phyloP scores from a whole-genome alignment of 2,797 vertebrate species.

The Cuniculus paca region DNA sequence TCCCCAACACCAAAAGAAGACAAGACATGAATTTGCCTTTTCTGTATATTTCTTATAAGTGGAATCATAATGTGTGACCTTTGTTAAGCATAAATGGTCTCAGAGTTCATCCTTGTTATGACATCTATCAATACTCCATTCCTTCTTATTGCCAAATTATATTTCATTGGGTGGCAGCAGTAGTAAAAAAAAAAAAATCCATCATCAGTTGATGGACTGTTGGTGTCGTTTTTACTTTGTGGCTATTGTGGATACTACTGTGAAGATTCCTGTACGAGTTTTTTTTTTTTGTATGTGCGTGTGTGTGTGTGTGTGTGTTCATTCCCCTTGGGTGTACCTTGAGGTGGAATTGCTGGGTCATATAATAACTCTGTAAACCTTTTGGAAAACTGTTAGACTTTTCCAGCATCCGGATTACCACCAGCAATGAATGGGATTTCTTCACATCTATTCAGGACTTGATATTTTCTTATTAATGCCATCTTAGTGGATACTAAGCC shows the following conservation, averaged over 20 bases:
- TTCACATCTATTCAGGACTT: neutral
- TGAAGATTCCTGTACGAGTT: neutral
- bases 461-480: neutral
- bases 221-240: neutral
- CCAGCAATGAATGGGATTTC: neutral
- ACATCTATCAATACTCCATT: neutral
- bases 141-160: neutral
- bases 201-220: neutral
- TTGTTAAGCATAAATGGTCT: neutral
- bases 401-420: neutral
- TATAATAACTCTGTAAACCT: neutral
- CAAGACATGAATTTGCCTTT: neutral
- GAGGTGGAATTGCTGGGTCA: neutral
- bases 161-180: neutral
- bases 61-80: neutral
- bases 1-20: neutral
- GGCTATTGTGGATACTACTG: neutral
- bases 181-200: too few species aligned
- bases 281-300: too few species aligned
- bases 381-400: neutral
- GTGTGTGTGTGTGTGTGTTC: neutral
- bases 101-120: neutral
- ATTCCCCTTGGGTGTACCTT: neutral
- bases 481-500: neutral
- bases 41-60: neutral